Conservation (phyloP, 2,797 vertebrate genomes). For the Notolabrus celidotus region DNA sequence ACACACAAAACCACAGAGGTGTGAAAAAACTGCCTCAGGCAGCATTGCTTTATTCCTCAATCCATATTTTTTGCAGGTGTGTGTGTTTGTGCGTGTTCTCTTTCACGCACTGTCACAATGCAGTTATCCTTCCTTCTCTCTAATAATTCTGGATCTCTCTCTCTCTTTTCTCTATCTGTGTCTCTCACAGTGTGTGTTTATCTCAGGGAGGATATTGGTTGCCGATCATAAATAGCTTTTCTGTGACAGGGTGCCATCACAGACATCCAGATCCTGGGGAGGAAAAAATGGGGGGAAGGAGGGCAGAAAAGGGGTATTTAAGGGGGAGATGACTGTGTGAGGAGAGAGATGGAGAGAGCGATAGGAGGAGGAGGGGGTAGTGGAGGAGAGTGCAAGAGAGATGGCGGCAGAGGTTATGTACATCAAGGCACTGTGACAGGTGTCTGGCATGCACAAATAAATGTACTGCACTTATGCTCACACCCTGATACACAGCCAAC, state of each 20-base stretch:
- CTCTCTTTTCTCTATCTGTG: slow-evolving; percentile 14
- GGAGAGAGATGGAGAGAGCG: slow-evolving; percentile 16
- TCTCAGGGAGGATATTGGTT: slow-evolving; percentile 74
- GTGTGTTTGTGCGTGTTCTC: slow-evolving; percentile 11
- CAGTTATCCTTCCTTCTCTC: slow-evolving; percentile 43
- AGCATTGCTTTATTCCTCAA: slow-evolving; percentile 29
- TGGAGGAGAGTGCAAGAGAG: slow-evolving; percentile 14
- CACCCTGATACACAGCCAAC: background rate
- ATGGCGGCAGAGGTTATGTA: slow-evolving; percentile 53
- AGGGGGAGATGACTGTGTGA: slow-evolving; percentile 16
- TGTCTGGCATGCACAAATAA: slow-evolving; percentile 49
- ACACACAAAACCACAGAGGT: slow-evolving; percentile 26
- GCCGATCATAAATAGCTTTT: slow-evolving; percentile 78
- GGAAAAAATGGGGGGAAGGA: background rate
- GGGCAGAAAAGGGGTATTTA: background rate
- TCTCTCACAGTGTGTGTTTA: slow-evolving; percentile 58
- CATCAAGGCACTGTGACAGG: slow-evolving; percentile 51
- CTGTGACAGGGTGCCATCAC: slow-evolving; percentile 62
- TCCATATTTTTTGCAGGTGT: slow-evolving; percentile 38
- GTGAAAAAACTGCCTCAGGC: slow-evolving; percentile 53
- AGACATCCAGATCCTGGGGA: slow-evolving; percentile 20
- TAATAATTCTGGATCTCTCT: slow-evolving; percentile 50
- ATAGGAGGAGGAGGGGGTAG: slow-evolving; percentile 17
- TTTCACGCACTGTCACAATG: slow-evolving; percentile 30
- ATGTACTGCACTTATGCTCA: slow-evolving; percentile 25